These are phyloP conservation scores for Omphaloscelis lunosa DNA, from an alignment of 2,888 invertebrate species.

Conservation along the genomic window DNA sequence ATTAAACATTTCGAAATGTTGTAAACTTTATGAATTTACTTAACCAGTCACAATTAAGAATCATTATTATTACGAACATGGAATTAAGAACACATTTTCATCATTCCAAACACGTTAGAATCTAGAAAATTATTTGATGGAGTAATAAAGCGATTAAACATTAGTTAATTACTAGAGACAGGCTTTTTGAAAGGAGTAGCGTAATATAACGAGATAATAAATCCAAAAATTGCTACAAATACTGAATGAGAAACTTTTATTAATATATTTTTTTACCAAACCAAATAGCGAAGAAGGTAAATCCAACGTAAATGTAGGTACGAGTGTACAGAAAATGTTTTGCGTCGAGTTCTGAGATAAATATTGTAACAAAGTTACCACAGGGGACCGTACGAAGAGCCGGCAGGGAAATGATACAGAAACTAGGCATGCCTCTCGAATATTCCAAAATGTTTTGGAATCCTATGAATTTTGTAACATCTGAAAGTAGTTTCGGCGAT, in stretches of 20 bases:
- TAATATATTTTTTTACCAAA: slow-evolving; percentile 13
- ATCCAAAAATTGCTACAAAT: slow-evolving; percentile 34
- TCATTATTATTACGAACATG: slow-evolving; percentile 51
- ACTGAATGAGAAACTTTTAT: background rate
- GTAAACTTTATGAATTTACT: slow-evolving; percentile 58
- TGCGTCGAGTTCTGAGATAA: slow-evolving; percentile 58
- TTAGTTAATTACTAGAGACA: slow-evolving; percentile 40
- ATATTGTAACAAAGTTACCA: slow-evolving; percentile 64
- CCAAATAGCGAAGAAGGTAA: slow-evolving; percentile 22
- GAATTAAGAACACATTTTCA: slow-evolving; percentile 52
- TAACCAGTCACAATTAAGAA: slow-evolving; percentile 56
- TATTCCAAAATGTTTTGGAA: slow-evolving; percentile 62
- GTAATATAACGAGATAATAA: slow-evolving; percentile 35
- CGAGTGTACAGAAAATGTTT: slow-evolving; percentile 50
- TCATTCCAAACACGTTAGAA: slow-evolving; percentile 50
- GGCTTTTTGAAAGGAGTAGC: slow-evolving; percentile 15
- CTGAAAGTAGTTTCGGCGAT: slow-evolving; percentile 61
- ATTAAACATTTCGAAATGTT: slow-evolving; percentile 55
- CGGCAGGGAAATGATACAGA: slow-evolving; percentile 66
- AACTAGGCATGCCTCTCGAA: slow-evolving; percentile 62
- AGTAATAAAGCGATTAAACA: slow-evolving; percentile 53
- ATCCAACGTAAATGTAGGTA: slow-evolving; percentile 33
- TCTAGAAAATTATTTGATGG: slow-evolving; percentile 45
- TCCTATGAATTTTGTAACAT: slow-evolving; percentile 67
- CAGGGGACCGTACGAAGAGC: slow-evolving; percentile 51